Conservation (phyloP, 1,140 invertebrate genomes). For the Heliconius himera region DNA sequence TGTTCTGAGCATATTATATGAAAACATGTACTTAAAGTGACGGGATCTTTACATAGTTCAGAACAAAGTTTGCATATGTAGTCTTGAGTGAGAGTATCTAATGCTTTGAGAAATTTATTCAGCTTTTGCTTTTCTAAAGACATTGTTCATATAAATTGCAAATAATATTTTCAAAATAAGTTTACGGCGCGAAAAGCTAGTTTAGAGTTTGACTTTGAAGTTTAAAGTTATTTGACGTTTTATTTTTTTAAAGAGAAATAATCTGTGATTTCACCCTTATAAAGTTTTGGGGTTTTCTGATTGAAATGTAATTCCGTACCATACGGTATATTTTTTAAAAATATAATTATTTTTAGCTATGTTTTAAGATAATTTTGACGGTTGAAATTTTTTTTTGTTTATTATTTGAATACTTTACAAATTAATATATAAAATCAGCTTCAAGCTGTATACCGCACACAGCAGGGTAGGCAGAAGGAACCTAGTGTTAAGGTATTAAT, state of each 20-base stretch:
- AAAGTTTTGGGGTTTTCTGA: no score
- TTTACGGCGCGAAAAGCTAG: neutral
- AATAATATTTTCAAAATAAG: neutral
- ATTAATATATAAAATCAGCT: neutral
- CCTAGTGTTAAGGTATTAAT: no score
- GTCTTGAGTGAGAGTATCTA: slow-evolving; percentile 65
- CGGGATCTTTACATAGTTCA: slow-evolving; percentile 63
- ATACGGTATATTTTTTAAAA: no score
- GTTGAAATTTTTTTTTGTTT: neutral
- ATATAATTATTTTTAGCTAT: no score
- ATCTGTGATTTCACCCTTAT: neutral
- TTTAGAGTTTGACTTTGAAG: neutral
- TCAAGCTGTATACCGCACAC: no score
- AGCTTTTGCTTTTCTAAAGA: slow-evolving; percentile 42
- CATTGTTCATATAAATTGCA: slow-evolving; percentile 44
- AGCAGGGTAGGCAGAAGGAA: no score
- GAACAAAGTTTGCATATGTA: slow-evolving; percentile 65
- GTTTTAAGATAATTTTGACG: neutral
- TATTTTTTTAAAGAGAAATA: neutral
- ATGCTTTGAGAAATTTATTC: slow-evolving; percentile 57
- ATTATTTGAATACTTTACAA: neutral
- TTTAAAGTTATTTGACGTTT: neutral
- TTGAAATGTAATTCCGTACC: no score
- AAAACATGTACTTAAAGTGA: slow-evolving; percentile 69
- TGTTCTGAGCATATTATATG: slow-evolving; percentile 70